Evolutionary conservation across 2,113 vertebrate species (phyloP), one percentile per base, ranked within the genome.

Genomic region (Paramisgurnus dabryanus): DNA sequence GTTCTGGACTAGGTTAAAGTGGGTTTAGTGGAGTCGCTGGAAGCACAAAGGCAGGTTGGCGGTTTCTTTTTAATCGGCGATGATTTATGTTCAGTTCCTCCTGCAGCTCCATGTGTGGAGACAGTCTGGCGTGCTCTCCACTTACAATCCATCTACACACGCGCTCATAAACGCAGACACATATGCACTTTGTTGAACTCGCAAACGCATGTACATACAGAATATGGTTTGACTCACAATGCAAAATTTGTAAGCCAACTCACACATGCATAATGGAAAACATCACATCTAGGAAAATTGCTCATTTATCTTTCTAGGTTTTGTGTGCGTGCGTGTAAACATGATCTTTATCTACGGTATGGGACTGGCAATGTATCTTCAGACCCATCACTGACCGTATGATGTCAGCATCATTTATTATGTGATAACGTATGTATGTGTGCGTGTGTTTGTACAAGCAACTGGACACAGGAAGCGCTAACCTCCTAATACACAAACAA

Each of bases 11-110:
- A 50, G 60, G 60, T 71, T 65, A 80, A 43, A 49, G 40, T 55
- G n/a, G 68, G 60, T 64, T 63, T 63, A 80, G 58, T 41, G 27
- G 57, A 58, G 50, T 43, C 6, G 39, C n/a, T 67, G 5, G 53
- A 45, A 80, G 91, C 92, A 92, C 91, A 91, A 91, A 91, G 91
- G 41, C 89, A 85, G 92, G 93, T 90, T 90, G 90, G 91, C 91
- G 92, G 92, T 90, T 92, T 92, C 91, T 93, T 94, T 95, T 93
- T 95, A 96, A 95, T 95, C 94, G 95, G 93, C 90, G 83, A 93
- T 95, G 95, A 96, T 96, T 96, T 96, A 95, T 95, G 90, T 92
- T 91, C 90, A 86, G 92, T 90, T 95, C 95, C 95, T 95, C 94
- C 94, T 94, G 94, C 91, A 92, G 93, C 92, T 93, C 92, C 90